Conservation (phyloP, 1,140 invertebrate genomes). For the Dolichoris vasculosae region DNA sequence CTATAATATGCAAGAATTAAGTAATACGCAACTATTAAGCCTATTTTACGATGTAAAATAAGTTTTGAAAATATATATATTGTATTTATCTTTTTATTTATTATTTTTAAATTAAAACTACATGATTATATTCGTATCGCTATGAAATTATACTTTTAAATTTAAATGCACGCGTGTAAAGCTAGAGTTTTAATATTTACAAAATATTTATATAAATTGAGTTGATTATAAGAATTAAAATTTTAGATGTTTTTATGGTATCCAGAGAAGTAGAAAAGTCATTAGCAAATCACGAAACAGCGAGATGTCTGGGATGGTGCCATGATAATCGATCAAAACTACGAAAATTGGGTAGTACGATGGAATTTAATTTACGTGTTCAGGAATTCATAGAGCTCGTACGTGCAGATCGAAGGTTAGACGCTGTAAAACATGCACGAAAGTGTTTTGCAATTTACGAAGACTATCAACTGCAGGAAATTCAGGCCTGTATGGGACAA, state of each 20-base stretch:
- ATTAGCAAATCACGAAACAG: slow-evolving; percentile 86
- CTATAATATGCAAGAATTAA: background rate
- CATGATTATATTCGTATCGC: background rate
- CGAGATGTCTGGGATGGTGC: slow-evolving; percentile 95
- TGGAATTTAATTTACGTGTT: slow-evolving; percentile 94
- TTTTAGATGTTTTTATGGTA: slow-evolving; percentile 88
- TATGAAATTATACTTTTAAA: too few species aligned
- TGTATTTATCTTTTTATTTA: background rate
- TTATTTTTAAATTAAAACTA: background rate
- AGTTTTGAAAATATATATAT: background rate
- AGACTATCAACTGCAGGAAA: slow-evolving; percentile 89
- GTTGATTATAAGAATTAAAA: slow-evolving; percentile 39
- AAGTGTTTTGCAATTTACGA: slow-evolving; percentile 93
- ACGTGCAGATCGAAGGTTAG: slow-evolving; percentile 87
- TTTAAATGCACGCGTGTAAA: too few species aligned
- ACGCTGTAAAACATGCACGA: slow-evolving; percentile 95
- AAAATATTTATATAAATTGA: background rate
- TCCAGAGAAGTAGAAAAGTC: slow-evolving; percentile 91
- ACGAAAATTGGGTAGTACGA: slow-evolving; percentile 90
- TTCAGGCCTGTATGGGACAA: slow-evolving; percentile 96
- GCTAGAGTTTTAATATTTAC: background rate
- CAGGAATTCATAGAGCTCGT: slow-evolving; percentile 96
- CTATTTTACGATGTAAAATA: background rate
- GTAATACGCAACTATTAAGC: background rate
- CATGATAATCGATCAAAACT: slow-evolving; percentile 98